Base-by-base conservation (phyloP, 2,888 invertebrate species). In the Didymodactylos carnosus region DNA sequence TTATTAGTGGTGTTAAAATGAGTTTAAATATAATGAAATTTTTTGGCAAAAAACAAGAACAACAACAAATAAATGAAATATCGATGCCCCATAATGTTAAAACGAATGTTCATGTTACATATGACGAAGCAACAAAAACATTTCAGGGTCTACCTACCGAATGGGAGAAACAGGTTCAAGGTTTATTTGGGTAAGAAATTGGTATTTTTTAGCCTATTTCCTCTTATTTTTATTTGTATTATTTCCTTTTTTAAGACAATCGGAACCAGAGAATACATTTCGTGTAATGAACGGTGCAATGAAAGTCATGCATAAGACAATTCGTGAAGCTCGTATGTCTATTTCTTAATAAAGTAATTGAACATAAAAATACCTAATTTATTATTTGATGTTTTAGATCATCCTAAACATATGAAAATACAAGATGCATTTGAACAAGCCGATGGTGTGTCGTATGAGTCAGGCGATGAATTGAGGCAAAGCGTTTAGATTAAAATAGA, bases 21-120 rank as follows among this genome's bases (percentile, higher is more conserved):
- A 35, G 35, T 62, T 35, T 35, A n/a, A n/a, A n/a, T n/a, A n/a
- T n/a, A n/a, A n/a, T n/a, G n/a, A n/a, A n/a, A n/a, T n/a, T n/a
- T n/a, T n/a, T n/a, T n/a, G n/a, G n/a, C n/a, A n/a, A n/a, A n/a
- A n/a, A n/a, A n/a, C n/a, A n/a, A n/a, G n/a, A n/a, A n/a, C n/a
- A n/a, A n/a, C 62, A 14, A 35, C 62, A 62, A n/a, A 35, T 62
- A 62, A 35, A 19, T 2, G 16, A 62, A 62, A 62, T 62, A 8
- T 62, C 62, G 11, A 74, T 62, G n/a, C 74, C 74, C 2, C 27
- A 41, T 5, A 74, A 40, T 74, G 71, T 74, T 71, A 51, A 51
- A 23, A 71, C 53, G 39, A 74, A 74, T 27, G 29, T 74, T 25
- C 71, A 74, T 69, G 74, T 74, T 25, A 71, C 71, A n/a, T 71